Evolutionary conservation across 2,113 vertebrate species (phyloP), one percentile per base, ranked within the genome.

Genomic region (Ciconia boyciana): DNA sequence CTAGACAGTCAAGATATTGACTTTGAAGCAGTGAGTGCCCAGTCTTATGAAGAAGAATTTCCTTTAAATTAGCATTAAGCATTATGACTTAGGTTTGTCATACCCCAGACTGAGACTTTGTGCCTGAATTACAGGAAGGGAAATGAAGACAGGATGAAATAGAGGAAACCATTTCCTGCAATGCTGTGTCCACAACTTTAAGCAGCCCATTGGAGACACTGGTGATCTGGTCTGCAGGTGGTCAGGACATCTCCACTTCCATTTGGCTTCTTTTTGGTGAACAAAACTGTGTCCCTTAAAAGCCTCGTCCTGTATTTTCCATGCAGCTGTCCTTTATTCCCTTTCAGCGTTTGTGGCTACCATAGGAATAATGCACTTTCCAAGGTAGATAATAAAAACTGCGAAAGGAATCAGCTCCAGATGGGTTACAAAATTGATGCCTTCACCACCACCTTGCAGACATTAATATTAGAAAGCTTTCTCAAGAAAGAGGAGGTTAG

Each of bases 391-490:
- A 89, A 92, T 57, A 84, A 84, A 89, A 96, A 49, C 24, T 78
- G 26, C 11, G 51, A 43, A 87, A 91, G 36, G 65, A 97, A 77
- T 87, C 65, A 41, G 39, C 24, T 91, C 81, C 54, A 85, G 43
- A 51, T 43, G 43, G 34, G 10, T 91, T 70, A 90, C 39, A 68
- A 77, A 92, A 91, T 1, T 66, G 55, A 83, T 74, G 52, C 32
- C 36, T 90, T 85, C 46, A 49, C 58, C 29, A 74, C 9, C 71
- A 85, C 71, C 49, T 69, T 41, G 36, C 15, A 94, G 46, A 7
- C 26, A 80, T 51, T 83, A 94, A 95, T 39, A 76, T 60, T 46
- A 48, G 62, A 92, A 95, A 92, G 57, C 34, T 91, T 95, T 92
- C 46, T 57, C 54, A 92, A 80, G 57, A 57, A 75, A 86, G 49